Conservation (phyloP, 2,888 invertebrate genomes). For the Hirtodrosophila trivittata region DNA sequence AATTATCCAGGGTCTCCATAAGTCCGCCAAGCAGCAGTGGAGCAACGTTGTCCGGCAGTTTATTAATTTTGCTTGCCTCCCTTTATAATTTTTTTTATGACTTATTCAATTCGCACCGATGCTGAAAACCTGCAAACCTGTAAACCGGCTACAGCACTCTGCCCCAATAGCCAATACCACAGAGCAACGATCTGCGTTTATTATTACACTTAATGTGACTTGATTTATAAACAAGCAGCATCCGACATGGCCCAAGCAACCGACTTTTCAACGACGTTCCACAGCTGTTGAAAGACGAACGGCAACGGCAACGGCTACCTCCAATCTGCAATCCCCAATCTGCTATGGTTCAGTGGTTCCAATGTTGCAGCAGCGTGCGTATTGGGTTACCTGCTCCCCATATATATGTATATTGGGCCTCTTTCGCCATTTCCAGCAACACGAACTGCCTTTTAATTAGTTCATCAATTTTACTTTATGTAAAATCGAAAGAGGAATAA, state of each 20-base stretch:
- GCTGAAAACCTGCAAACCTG: conserved; percentile 25
- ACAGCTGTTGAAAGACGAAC: conserved; percentile 66
- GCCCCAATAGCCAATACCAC: conserved; percentile 12
- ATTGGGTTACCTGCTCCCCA: conserved; percentile 61
- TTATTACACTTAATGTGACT: conserved; percentile 80
- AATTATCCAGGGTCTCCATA: conserved; percentile 43
- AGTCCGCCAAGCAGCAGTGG: neutral
- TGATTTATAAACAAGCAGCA: conserved; percentile 75
- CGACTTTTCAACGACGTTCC: conserved; percentile 19
- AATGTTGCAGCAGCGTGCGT: conserved; percentile 30
- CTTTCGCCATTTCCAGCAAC: conserved; percentile 15
- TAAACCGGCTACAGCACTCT: conserved; percentile 31
- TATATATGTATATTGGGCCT: conserved; percentile 14
- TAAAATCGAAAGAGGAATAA: conserved; percentile 12
- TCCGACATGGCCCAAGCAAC: conserved; percentile 34
- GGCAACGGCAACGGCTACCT: conserved; percentile 12
- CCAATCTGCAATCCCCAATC: conserved; percentile 32
- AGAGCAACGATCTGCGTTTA: conserved; percentile 62
- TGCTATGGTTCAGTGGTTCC: conserved; percentile 48
- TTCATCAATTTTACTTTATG: conserved; percentile 42
- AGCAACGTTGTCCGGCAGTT: conserved; percentile 23
- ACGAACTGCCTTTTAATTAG: conserved; percentile 56
- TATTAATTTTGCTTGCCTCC: conserved; percentile 55
- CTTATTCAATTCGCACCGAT: conserved; percentile 62
- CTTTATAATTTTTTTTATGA: conserved; percentile 55